Base-by-base conservation (phyloP, 2,113 vertebrate genomes). In the Oostethus manadensis region DNA sequence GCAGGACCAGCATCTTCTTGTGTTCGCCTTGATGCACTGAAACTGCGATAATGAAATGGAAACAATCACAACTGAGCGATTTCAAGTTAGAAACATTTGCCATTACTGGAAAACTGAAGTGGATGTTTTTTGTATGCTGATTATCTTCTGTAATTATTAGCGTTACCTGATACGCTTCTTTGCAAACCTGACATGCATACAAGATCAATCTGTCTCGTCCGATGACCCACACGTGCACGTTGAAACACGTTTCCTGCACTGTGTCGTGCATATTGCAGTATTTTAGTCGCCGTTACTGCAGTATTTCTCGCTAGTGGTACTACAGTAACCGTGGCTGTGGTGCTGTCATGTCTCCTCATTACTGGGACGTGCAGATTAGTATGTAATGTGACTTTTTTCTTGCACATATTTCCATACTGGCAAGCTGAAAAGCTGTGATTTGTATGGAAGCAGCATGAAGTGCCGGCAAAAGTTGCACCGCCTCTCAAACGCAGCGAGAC, bases 401-500 rank as follows among this genome's bases (percentile, higher is more conserved):
- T 1, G 3, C 13, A 55, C 53, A 55, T 20, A 38, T 55, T 20
- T 18, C 5, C 5, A 10, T 55, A 13, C 33, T 21, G 33, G 11
- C 53, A 15, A 47, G 64, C 62, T 68, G 76, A 71, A 78, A 81
- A 84, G 78, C 73, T 86, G 56, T 86, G 71, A 85, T 85, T 85
- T 78, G 73, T 87, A 73, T 74, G 68, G 59, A 85, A 81, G 74
- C 86, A 88, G 87, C 84, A 81, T 84, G 86, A 48, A 69, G 70
- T 38, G 73, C 48, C 26, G 61, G 75, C 66, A 69, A 68, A 82
- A 75, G 78, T 80, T 77, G 60, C 71, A 63, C 64, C 78, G 82
- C 82, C 78, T 82, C 76, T 76, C 75, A 75, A 71, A 63, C 81
- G 46, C 88, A 77, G 81, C 79, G 60, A 83, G 86, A 64, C 69